phyloP scores from a whole-genome alignment of 2,113 vertebrate genomes.

The Atherinomorus stipes region DNA sequence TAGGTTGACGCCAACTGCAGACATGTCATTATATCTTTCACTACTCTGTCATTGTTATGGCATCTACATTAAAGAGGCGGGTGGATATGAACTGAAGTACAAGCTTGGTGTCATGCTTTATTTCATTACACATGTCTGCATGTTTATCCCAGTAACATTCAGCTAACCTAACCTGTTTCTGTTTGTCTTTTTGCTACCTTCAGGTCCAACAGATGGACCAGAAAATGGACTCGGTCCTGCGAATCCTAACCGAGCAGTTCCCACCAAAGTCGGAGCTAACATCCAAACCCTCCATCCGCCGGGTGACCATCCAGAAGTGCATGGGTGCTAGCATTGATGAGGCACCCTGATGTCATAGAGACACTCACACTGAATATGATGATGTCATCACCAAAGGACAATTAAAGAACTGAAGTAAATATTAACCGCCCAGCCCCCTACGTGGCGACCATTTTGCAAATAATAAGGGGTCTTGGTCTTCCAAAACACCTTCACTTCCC shows the following conservation, averaged over 20 bases:
- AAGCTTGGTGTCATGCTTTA: constrained; percentile 37
- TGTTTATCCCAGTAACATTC: constrained; percentile 23
- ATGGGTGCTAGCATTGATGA: constrained; percentile 77
- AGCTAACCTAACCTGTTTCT: constrained; percentile 43
- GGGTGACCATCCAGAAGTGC: constrained; percentile 78
- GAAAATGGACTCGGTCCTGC: constrained; percentile 79
- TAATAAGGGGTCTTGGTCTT: constrained; percentile 43
- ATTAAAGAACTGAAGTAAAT: constrained; percentile 23
- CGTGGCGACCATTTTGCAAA: neutral
- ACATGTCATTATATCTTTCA: constrained; percentile 65
- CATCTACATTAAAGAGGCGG: constrained; percentile 55
- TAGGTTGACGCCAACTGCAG: constrained; percentile 66
- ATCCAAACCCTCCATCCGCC: constrained; percentile 69
- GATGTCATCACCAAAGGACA: constrained; percentile 41
- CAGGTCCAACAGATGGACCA: constrained; percentile 82
- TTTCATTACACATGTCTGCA: constrained; percentile 4
- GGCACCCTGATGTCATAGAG: constrained; percentile 64
- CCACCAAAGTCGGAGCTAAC: constrained; percentile 70
- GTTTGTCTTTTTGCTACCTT: constrained; percentile 22
- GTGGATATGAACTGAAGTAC: constrained; percentile 31
- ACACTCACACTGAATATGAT: neutral
- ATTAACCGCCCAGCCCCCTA: constrained; percentile 13
- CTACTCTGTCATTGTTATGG: constrained; percentile 68
- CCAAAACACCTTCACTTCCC: constrained; percentile 13
- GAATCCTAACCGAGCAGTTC: constrained; percentile 79